A percentile compares a stretch with the other conserved stretches of the same genome.
Evolutionary conservation across 1,140 invertebrate genomes (phyloP).

Genomic region (Diorhabda sublineata): DNA sequence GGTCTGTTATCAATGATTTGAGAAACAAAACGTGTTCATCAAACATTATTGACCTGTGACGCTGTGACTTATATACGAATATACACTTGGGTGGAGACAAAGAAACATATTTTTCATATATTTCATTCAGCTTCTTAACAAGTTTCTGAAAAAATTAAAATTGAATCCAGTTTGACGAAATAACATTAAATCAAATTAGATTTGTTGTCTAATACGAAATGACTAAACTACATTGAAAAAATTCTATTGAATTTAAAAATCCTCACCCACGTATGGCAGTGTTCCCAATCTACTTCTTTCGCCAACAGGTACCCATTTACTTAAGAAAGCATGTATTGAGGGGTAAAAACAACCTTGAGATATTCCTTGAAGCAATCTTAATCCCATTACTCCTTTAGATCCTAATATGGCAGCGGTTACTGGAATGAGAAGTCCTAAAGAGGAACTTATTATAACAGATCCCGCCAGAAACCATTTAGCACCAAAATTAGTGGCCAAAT

Average conservation of each 20-base stretch:
- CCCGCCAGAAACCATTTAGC: conserved; percentile 58
- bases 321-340: conserved; percentile 70
- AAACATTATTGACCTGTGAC: too few species aligned
- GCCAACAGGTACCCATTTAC: conserved; percentile 67
- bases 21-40: too few species aligned
- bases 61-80: too few species aligned
- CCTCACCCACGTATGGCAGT: conserved; percentile 56
- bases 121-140: too few species aligned
- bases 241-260: neutral
- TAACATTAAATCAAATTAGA: too few species aligned
- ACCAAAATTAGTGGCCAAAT: conserved; percentile 59
- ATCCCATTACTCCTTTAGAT: conserved; percentile 58
- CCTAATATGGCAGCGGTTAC: conserved; percentile 48
- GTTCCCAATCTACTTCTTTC: conserved; percentile 58
- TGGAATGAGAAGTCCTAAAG: conserved; percentile 52
- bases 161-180: too few species aligned
- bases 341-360: conserved; percentile 78
- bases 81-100: too few species aligned
- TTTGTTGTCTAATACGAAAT: too few species aligned
- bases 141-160: too few species aligned
- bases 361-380: conserved; percentile 71
- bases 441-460: conserved; percentile 52
- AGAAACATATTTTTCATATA: too few species aligned
- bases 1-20: too few species aligned
- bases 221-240: too few species aligned